Evolutionary conservation across 2,888 invertebrate genomes (phyloP).

Genomic region (Ochropleura leucogaster): DNA sequence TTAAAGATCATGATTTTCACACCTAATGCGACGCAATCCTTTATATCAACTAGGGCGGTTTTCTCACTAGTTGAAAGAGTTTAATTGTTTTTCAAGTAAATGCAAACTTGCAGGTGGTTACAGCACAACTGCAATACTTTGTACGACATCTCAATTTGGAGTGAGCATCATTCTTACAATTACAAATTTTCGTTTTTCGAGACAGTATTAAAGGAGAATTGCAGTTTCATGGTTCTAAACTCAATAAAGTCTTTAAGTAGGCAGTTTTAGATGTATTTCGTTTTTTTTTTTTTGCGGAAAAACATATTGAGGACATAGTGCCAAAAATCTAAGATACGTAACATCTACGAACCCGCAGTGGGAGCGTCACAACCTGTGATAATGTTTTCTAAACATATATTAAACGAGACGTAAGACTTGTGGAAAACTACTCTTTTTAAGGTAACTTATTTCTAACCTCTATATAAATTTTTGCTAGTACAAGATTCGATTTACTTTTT

Average conservation of each 20-base stretch:
- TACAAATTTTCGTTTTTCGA: background rate
- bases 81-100: background rate
- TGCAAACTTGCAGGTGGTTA: background rate
- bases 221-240: background rate
- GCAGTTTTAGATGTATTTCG: background rate
- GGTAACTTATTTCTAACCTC: too few species aligned
- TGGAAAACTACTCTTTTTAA: background rate
- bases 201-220: background rate
- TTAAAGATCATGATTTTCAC: too few species aligned
- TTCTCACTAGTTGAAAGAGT: background rate
- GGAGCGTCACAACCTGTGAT: background rate
- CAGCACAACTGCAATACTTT: background rate
- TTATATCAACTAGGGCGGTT: too few species aligned
- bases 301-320: background rate
- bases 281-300: background rate
- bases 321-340: background rate
- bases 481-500: too few species aligned
- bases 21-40: background rate
- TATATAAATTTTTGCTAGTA: too few species aligned
- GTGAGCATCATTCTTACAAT: background rate
- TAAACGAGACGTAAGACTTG: background rate
- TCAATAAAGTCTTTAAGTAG: background rate
- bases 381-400: background rate
- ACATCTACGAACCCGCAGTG: background rate
- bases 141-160: background rate